Base-by-base conservation (phyloP, 2,888 invertebrate genomes). In the Pimpla rufipes region DNA sequence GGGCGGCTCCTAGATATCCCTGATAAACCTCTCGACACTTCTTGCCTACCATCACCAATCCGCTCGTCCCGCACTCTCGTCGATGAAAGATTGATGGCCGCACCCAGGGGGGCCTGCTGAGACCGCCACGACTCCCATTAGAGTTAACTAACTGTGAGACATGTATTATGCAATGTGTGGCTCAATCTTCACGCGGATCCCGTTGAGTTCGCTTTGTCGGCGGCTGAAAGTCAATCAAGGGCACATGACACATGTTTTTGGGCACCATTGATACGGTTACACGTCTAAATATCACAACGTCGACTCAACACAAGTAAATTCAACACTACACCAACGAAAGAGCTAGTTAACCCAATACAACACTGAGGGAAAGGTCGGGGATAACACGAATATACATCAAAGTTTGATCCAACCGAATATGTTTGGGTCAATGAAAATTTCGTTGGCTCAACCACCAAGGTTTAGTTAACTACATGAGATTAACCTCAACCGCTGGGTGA, bases 1-100 rank as follows among this genome's bases (percentile, higher is more conserved):
- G 57, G 45, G 66, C 18, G 45, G 2, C 5, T 5, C 29, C 29
- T 29, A 29, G 2, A 29, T 67, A 64, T 62, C 55, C 50, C 40
- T 70, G 89, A 90, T 89, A 89, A 90, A 88, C 87, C 80, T 75
- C 50, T 75, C 75, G 11, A 18, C 52, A 66, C 42, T 83, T 84
- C 81, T 85, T 79, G 64, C 76, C 59, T 59, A 37, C 42, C 42
- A 18, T 42, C 64, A 18, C 35, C 13, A 16, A 47, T 70, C 21
- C 47, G 68, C 64, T 68, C 47, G 29, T 67, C 35, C 62, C 42
- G 55, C 64, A 55, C 40, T 70, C 55, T 62, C 57, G 42, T 37
- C 64, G 55, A 59, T 62, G 64, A 55, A 79, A 73, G 79, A 83
- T 83, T 76, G 62, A 83, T 83, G 52, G 50, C 21, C 16, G 52